phyloP scores from a whole-genome alignment of 2,113 vertebrate genomes.

The Ovibos moschatus region DNA sequence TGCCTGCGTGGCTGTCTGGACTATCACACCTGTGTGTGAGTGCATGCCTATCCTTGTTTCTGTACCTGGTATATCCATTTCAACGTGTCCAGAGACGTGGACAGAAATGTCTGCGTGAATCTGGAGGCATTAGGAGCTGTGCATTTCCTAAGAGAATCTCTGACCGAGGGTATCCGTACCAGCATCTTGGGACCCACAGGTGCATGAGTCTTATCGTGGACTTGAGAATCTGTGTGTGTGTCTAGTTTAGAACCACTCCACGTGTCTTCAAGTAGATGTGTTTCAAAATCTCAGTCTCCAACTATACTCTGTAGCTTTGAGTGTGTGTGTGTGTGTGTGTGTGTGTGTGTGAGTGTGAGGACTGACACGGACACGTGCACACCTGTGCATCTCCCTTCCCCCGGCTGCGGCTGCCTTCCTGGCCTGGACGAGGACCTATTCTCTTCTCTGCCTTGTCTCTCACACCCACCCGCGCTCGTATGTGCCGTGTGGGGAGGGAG shows the following conservation, averaged over 20 bases:
- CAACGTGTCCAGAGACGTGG: neutral
- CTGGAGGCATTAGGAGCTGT: neutral
- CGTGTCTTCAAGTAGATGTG: neutral
- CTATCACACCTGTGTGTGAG: neutral
- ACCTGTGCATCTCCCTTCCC: slow-evolving; percentile 11
- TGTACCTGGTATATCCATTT: neutral
- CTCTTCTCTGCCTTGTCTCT: neutral
- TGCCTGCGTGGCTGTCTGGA: neutral
- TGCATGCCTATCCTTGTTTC: neutral
- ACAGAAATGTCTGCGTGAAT: neutral
- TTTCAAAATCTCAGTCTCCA: neutral
- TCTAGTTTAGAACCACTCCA: neutral
- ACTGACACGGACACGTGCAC: neutral
- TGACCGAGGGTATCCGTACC: neutral
- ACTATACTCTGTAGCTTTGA: neutral
- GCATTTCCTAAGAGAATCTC: neutral
- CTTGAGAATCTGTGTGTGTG: neutral
- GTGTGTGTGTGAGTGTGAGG: neutral
- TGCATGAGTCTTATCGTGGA: neutral
- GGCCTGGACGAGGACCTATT: neutral
- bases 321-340: no score
- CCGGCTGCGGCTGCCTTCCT: neutral
- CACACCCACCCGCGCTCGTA: neutral
- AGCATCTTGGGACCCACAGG: neutral
- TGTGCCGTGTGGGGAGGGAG: neutral